Evolutionary conservation across 2,113 vertebrate species (phyloP).

Genomic region (Cyanoramphus novaezelandiae): DNA sequence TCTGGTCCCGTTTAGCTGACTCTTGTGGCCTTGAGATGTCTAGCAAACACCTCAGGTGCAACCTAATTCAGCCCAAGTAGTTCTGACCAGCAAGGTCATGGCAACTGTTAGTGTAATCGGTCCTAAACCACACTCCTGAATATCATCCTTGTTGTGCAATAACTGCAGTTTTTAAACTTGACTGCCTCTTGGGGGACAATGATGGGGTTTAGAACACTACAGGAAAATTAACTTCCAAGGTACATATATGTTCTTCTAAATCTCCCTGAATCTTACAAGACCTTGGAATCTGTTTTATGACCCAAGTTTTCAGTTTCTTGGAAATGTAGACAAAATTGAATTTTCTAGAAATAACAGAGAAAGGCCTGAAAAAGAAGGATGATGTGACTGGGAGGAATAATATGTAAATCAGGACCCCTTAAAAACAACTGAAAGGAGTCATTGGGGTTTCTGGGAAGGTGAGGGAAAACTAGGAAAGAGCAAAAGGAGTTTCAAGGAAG

Average conservation of each 20-base stretch:
- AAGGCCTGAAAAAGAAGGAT: background rate
- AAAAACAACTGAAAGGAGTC: background rate
- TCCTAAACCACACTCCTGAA: background rate
- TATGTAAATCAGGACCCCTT: background rate
- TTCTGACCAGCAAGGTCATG: background rate
- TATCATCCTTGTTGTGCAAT: background rate
- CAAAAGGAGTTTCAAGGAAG: background rate
- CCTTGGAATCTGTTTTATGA: background rate
- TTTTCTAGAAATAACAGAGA: background rate
- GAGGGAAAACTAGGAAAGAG: background rate
- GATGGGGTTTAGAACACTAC: background rate
- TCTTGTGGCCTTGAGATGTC: background rate
- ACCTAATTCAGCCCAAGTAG: background rate
- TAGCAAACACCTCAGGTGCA: background rate
- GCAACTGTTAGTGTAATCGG: background rate
- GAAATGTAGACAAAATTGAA: background rate
- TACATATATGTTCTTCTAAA: background rate
- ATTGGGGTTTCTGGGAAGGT: background rate
- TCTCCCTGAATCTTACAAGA: background rate
- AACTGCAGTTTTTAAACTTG: background rate
- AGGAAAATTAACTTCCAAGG: background rate
- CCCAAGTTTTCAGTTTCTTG: background rate
- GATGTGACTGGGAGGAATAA: background rate
- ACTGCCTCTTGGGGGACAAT: background rate
- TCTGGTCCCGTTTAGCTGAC: background rate